phyloP scores from a whole-genome alignment of 2,113 vertebrate genomes.

The Lepidothrix coronata region DNA sequence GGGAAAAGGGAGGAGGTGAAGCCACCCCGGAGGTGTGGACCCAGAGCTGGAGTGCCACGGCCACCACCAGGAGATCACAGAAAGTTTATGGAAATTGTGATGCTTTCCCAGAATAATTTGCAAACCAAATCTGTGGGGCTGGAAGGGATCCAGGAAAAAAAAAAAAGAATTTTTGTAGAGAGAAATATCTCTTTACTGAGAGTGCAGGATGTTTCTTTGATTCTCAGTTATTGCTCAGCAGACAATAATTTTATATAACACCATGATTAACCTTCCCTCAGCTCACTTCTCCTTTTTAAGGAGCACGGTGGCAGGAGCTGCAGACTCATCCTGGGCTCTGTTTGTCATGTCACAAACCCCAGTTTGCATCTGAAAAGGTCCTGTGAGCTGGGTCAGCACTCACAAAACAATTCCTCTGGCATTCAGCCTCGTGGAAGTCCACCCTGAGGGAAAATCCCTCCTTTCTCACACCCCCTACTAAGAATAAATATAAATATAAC shows the following conservation, averaged over 20 bases:
- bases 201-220: neutral
- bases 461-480: neutral
- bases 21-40: fast-evolving
- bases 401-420: neutral
- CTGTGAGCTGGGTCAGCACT: neutral
- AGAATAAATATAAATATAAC: neutral
- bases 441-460: neutral
- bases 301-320: neutral
- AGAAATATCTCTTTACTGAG: neutral
- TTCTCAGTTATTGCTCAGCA: neutral
- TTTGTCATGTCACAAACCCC: neutral
- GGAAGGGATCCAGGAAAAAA: neutral
- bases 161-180: neutral
- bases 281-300: neutral
- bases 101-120: neutral
- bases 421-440: neutral
- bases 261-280: neutral
- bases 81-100: neutral
- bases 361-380: neutral
- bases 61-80: neutral
- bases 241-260: neutral
- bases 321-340: neutral
- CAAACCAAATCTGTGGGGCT: neutral
- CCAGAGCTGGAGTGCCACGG: neutral
- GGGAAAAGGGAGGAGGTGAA: neutral